Evolutionary conservation across 2,888 invertebrate species (phyloP), one percentile per base, ranked within the genome.

Genomic region (Mechanitis mazaeus): DNA sequence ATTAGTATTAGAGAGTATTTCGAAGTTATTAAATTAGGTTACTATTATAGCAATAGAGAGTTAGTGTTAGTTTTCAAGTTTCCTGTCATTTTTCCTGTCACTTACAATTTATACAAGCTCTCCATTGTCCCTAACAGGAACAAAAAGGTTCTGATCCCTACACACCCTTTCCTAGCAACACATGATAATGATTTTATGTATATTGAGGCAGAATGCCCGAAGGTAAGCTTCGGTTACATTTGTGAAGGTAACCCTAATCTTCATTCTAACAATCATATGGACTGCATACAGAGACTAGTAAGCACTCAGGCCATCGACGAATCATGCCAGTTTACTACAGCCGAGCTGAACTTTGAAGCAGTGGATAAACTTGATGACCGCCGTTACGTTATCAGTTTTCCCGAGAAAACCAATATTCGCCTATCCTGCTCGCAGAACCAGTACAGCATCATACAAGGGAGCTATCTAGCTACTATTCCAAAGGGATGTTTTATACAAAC

Each of bases 191-290:
- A n/a, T 28, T 64, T 60, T 45, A 59, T 68, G 69, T 71, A 70
- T 65, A 68, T 70, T 60, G 71, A 69, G 68, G 63, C 71, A 35
- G 69, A 69, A 69, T 71, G 71, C 57, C 69, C 71, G 68, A 71
- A 70, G 69, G 46, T 56, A 3, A 64, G 58, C 33, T 58, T 42
- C 55, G 64, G 65, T 68, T 68, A 59, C 56, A 57, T 69, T 33
- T 68, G 65, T 28, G 67, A 64, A 20, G 35, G 61, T 35, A 35
- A 35, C 20, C 20, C 20, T 20, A 20, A 20, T 20, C 20, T 20
- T 20, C 20, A 20, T 20, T 20, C 20, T 1, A 20, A 20, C 20
- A 20, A 20, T 20, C 20, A 20, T 20, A 20, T 20, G 20, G 20
- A 20, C 20, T 20, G 20, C 20, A 20, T 20, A 20, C 20, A 20